Conservation (phyloP, 2,888 invertebrate species). For the Hecatera dysodea region DNA sequence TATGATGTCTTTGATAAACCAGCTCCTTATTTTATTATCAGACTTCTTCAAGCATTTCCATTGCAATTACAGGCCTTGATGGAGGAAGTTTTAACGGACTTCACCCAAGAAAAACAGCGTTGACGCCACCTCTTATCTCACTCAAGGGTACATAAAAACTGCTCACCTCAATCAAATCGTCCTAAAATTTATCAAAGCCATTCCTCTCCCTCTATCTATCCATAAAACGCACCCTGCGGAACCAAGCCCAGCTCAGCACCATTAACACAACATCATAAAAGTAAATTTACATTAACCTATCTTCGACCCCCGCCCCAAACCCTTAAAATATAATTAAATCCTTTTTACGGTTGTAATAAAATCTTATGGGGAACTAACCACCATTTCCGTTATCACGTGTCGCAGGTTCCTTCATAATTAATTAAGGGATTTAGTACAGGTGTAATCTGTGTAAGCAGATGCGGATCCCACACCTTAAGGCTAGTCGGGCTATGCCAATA, state of each 20-base stretch:
- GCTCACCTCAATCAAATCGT: constrained; percentile 44
- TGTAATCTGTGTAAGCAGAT: constrained; percentile 66
- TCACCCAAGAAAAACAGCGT: neutral
- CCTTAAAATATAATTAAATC: constrained; percentile 72
- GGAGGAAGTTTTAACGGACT: neutral
- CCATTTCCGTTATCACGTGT: constrained; percentile 72
- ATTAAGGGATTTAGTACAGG: constrained; percentile 68
- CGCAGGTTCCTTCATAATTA: constrained; percentile 72
- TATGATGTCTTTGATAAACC: too few relatives aligned
- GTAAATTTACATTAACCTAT: constrained; percentile 67
- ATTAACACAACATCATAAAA: constrained; percentile 69
- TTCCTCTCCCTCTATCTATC: constrained; percentile 43
- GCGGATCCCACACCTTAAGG: constrained; percentile 42
- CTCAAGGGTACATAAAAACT: constrained; percentile 32
- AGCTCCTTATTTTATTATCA: too few relatives aligned
- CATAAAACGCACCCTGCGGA: constrained; percentile 61
- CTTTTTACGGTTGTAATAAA: constrained; percentile 70
- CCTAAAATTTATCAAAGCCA: constrained; percentile 48
- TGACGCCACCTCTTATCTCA: constrained; percentile 3
- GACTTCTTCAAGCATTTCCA: neutral
- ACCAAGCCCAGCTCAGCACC: constrained; percentile 57
- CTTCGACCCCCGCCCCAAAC: constrained; percentile 59
- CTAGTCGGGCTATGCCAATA: neutral
- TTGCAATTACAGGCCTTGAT: neutral
- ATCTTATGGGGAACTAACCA: constrained; percentile 70